phyloP scores from a whole-genome alignment of 2,888 invertebrate species.

The Drosophila melanocephala region DNA sequence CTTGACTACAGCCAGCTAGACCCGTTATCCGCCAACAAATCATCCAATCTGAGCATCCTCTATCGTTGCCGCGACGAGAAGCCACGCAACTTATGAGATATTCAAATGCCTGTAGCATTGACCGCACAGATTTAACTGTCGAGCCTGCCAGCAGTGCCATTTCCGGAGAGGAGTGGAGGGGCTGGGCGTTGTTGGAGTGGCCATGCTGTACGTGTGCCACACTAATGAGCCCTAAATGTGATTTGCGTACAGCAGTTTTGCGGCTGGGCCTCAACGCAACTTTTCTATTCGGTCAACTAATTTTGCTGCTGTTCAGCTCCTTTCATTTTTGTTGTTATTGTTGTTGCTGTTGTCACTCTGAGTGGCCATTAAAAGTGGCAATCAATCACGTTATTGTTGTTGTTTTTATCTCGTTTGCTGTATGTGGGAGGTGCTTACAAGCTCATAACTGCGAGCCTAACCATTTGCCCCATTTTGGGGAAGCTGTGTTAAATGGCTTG shows the following conservation, averaged over 20 bases:
- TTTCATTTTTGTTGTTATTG: constrained; percentile 5
- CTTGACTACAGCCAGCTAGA: constrained; percentile 1
- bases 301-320: constrained; percentile 2
- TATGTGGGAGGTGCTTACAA: constrained; percentile 36
- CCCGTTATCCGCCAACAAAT: not conserved
- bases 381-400: constrained; percentile 53
- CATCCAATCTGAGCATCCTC: constrained; percentile 10
- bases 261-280: constrained; percentile 9
- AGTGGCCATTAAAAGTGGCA: constrained; percentile 45
- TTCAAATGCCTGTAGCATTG: constrained; percentile 13
- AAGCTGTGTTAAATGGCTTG: constrained; percentile 44
- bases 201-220: constrained; percentile 14
- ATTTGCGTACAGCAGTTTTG: constrained; percentile 39
- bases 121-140: constrained; percentile 21
- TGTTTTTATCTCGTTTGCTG: constrained; percentile 10
- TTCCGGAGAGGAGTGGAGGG: not conserved
- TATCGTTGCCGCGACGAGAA: constrained; percentile 2
- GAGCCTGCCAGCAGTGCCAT: not conserved
- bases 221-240: constrained; percentile 45
- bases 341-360: constrained; percentile 9
- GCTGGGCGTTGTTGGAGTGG: constrained; percentile 2
- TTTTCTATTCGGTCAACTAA: constrained; percentile 13
- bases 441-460: constrained; percentile 42
- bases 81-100: constrained; percentile 29
- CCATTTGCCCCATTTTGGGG: constrained; percentile 33